phyloP scores from a whole-genome alignment of 2,113 vertebrate species.

The Calyptommatus sinebrachiatus region DNA sequence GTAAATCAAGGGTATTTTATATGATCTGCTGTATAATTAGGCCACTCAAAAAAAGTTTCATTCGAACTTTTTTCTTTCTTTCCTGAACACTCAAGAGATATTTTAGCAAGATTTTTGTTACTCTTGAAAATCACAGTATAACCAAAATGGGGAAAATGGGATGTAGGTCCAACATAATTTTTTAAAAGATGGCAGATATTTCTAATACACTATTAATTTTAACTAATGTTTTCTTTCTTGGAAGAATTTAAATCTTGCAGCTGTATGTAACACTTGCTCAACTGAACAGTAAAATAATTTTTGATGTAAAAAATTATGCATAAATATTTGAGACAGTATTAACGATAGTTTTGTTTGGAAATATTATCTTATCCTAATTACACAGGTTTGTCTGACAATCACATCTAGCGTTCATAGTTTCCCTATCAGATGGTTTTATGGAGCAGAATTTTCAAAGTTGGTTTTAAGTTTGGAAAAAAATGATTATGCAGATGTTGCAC shows the following conservation, averaged over 20 bases:
- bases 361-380: background rate
- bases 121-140: conserved; percentile 19
- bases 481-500: too few relatives aligned
- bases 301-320: background rate
- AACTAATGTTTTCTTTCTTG: background rate
- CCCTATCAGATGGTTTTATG: too few relatives aligned
- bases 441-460: too few relatives aligned
- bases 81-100: conserved; percentile 20
- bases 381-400: too few relatives aligned
- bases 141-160: conserved; percentile 14
- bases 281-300: background rate
- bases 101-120: background rate
- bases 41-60: conserved; percentile 24
- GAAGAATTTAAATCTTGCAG: background rate
- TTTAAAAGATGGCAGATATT: conserved; percentile 28
- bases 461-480: too few relatives aligned
- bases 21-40: background rate
- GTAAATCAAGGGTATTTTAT: conserved; percentile 22
- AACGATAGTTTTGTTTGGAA: background rate
- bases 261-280: background rate
- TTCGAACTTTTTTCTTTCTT: conserved; percentile 31
- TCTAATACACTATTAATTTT: conserved; percentile 24
- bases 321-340: background rate
- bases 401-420: too few relatives aligned
- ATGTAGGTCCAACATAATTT: conserved; percentile 26